Evolutionary conservation across 2,888 invertebrate species (phyloP), one percentile per base, ranked within the genome.

Genomic region (Brachynemurus nebulosus): DNA sequence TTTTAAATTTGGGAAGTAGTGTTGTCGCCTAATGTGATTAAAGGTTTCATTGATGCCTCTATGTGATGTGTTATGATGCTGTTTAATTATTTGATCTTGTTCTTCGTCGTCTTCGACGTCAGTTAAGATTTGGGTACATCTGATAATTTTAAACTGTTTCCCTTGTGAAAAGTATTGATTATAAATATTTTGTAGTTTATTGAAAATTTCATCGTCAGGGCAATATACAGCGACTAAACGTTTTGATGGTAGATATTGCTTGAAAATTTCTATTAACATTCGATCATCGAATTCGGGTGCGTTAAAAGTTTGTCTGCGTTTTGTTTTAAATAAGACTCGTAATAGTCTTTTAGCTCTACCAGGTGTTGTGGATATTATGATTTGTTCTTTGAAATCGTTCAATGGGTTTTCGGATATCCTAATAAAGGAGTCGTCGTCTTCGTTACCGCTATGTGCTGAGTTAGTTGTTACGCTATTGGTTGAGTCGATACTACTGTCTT

Each of bases 41-140:
- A 37, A 17, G 11, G 48, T 52, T 52, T 52, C 49, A 12, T 47
- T 44, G 19, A 52, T 45, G 9, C 47, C 51, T 30, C 48, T 19
- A 35, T 49, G 50, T 37, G 50, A 47, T 12, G 49, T 37, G 42
- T 48, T 42, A 27, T 51, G 49, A 39, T 47, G 41, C 2, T 41
- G 44, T 43, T 41, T 30, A 27, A 49, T 47, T 40, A 43, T 41
- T 39, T 47, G 23, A 20, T 16, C 11, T 18, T 39, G 34, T 33
- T 42, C 45, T 12, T 44, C 46, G 45, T 36, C 27, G 25, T 44
- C 19, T 4, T 44, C 44, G 17, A 42, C 42, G 17, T 48, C 43
- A 19, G 12, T 23, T 8, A 39, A 18, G n/a, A 21, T 11, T n/a
- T 5, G 14, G 7, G 14, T 39, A 8, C 39, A 39, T 20, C 23